Conservation (phyloP, 2,888 invertebrate genomes). For the Zeuzera pyrina region DNA sequence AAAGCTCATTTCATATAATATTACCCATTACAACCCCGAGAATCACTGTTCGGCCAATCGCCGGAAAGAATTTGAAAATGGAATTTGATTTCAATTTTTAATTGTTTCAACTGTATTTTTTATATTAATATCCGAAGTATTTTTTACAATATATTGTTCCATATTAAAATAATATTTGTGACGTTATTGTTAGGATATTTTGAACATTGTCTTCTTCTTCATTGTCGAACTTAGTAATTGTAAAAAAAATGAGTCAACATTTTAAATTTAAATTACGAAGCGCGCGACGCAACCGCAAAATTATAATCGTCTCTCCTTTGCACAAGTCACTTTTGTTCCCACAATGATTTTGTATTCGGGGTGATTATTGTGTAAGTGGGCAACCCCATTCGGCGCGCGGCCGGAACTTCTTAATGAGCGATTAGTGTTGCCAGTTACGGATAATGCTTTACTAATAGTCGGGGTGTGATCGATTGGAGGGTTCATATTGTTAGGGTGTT, state of each 20-base stretch:
- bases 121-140: no score
- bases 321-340: no score
- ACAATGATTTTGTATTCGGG: conserved; percentile 30
- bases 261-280: background rate
- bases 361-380: conserved; percentile 21
- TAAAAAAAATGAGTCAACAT: background rate
- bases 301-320: background rate
- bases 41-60: conserved; percentile 60
- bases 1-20: conserved; percentile 68
- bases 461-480: conserved; percentile 40
- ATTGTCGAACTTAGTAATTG: background rate
- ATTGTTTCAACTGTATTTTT: conserved; percentile 54
- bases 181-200: no score
- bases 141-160: no score
- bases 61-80: conserved; percentile 52
- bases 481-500: conserved; percentile 23
- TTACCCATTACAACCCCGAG: conserved; percentile 67
- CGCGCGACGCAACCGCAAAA: background rate
- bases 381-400: conserved; percentile 28
- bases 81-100: conserved; percentile 53
- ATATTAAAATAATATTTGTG: no score
- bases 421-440: conserved; percentile 68
- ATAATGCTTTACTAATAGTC: conserved; percentile 60
- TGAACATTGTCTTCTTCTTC: background rate
- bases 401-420: conserved; percentile 66